Evolutionary conservation across 92 coral and sea anemone genomes (phyloP).

Genomic region (Zoanthus gigantus): DNA sequence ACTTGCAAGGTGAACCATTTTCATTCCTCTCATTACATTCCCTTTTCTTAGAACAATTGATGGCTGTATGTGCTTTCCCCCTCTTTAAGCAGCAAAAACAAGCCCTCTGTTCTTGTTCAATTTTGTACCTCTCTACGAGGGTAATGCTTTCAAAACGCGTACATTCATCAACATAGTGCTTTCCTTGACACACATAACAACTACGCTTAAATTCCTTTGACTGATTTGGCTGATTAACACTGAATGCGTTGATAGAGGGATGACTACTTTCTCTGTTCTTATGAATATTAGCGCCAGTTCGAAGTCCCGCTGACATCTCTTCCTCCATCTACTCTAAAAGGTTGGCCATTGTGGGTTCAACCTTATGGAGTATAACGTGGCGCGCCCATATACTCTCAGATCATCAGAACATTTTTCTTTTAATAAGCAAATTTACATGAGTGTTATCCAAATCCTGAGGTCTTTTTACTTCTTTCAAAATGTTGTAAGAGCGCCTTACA

Average conservation of each 20-base stretch:
- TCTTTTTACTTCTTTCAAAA: slow-evolving; percentile 29
- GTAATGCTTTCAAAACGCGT: slow-evolving; percentile 38
- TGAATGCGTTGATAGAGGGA: background rate
- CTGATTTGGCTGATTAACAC: background rate
- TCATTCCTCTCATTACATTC: slow-evolving; percentile 38
- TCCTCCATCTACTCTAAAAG: slow-evolving; percentile 65
- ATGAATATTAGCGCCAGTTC: slow-evolving; percentile 66
- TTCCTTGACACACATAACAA: slow-evolving; percentile 63
- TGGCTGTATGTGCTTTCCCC: slow-evolving; percentile 56
- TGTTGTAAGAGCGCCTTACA: slow-evolving; percentile 60
- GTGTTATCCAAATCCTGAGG: slow-evolving; percentile 70
- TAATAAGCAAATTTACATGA: slow-evolving; percentile 30
- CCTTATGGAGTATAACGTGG: slow-evolving; percentile 31
- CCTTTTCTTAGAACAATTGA: slow-evolving; percentile 52
- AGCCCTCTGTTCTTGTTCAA: slow-evolving; percentile 55
- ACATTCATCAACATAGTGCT: slow-evolving; percentile 64
- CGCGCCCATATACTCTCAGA: slow-evolving; percentile 67
- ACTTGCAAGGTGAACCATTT: slow-evolving; percentile 51
- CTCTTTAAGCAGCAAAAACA: slow-evolving; percentile 67
- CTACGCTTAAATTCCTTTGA: too few species aligned
- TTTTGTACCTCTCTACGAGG: slow-evolving; percentile 56
- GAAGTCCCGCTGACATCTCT: slow-evolving; percentile 59
- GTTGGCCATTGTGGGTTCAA: slow-evolving; percentile 59
- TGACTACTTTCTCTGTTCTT: slow-evolving; percentile 5
- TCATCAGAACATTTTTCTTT: slow-evolving; percentile 62